These are phyloP conservation scores for Trachelus troglodyta DNA, from an alignment of 2,888 invertebrate species.

Conservation along the genomic window DNA sequence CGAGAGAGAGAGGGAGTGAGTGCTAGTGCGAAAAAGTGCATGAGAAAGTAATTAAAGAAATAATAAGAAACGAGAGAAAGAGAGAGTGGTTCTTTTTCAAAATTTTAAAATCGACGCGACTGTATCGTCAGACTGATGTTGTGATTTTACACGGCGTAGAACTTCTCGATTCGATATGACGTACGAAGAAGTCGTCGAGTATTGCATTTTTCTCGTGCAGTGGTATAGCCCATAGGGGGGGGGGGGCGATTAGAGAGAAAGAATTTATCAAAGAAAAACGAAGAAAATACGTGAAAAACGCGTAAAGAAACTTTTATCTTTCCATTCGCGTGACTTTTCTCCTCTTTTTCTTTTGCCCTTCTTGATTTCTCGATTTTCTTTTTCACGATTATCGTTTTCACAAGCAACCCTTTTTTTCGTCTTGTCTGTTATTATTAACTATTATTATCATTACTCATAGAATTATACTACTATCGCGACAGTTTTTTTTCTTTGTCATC, in stretches of 20 bases:
- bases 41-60: not conserved
- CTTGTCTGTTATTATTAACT: slow-evolving; percentile 14
- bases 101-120: slow-evolving; percentile 41
- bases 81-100: slow-evolving; percentile 48
- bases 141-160: slow-evolving; percentile 45
- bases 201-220: slow-evolving; percentile 4
- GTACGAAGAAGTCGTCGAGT: slow-evolving; percentile 15
- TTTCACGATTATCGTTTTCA: slow-evolving; percentile 1
- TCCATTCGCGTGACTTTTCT: slow-evolving; percentile 11
- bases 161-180: slow-evolving; percentile 19
- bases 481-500: slow-evolving; percentile 23
- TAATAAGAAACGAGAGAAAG: slow-evolving; percentile 18
- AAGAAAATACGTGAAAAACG: too few relatives aligned
- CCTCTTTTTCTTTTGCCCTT: slow-evolving; percentile 7
- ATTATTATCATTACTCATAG: slow-evolving; percentile 15
- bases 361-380: slow-evolving; percentile 5
- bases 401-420: not conserved
- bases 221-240: not conserved
- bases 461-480: not conserved
- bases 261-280: not conserved
- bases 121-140: slow-evolving; percentile 50
- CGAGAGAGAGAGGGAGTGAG: not conserved
- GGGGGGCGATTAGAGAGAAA: not conserved
- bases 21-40: not conserved
- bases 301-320: not conserved